Evolutionary conservation across 2,888 invertebrate genomes (phyloP), one percentile per base, ranked within the genome.

Genomic region (Torymus tubicola): DNA sequence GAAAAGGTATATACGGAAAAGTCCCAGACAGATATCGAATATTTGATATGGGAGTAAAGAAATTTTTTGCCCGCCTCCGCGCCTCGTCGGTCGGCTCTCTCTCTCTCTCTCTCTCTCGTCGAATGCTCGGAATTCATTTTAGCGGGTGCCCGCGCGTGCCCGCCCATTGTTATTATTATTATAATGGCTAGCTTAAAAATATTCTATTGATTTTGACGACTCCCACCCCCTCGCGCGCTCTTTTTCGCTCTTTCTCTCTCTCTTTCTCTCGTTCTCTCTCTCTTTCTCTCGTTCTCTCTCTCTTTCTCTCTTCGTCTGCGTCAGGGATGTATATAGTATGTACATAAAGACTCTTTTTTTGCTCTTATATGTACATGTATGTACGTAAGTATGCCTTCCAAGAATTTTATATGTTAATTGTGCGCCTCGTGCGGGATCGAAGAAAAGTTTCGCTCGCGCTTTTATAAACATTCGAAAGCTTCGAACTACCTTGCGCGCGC

Each of bases 11-110:
- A 53, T 63, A 68, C 80, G 72, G 76, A 80, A 78, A 81, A 81
- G 78, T 78, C 81, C 78, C 70, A 81, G 78, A 81, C 78, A 73
- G 81, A 78, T 81, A 78, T 81, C 81, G 81, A 81, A 81, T 81
- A 81, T 81, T 81, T 73, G 77, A 81, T 81, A 78, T 14, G 70
- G 65, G 55, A 74, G 74, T 76, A 68, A 76, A 80, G 81, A 81
- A 72, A 81, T 81, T 81, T 81, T 78, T 81, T 81, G 63, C 70
- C 18, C 24, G 53, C 13, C 78, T 14, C 55, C 57, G 57, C 5
- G 60, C 14, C 10, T 58, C 60, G 13, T 61, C 14, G 42, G 16
- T 16, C 18, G 31, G 21, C 14, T 63, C 24, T n/a, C 31, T 16
- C 52, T 52, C 16, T 5, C 64, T 16, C 14, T n/a, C 16, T 14